Evolutionary conservation across 1,140 invertebrate genomes (phyloP), one percentile per base, ranked within the genome.

Genomic region (Drosophila truncata): DNA sequence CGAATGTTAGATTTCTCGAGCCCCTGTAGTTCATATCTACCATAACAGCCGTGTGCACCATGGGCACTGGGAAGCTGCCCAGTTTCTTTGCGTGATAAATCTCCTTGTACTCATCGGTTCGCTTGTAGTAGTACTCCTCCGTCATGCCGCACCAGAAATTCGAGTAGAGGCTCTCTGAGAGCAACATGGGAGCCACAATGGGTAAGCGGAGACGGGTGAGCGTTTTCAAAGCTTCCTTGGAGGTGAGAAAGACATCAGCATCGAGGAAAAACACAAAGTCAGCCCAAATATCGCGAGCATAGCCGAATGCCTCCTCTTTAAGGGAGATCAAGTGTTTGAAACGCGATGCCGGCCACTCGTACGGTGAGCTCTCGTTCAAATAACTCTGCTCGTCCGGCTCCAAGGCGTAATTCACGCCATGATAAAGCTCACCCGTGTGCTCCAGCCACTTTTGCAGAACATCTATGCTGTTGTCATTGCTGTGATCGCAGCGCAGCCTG

Each of bases 131-230:
- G 92, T 97, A 98, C 69, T 97, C 94, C 6, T 95, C 93, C 2
- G 96, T 95, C 97, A 99, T 98, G 13, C 96, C 98, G 82, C 97
- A 94, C 98, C 98, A 99, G 93, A 98, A 99, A 93, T 99, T 99
- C 18, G 98, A 98, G 93, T 99, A 99, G 31, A 97, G 93, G 20
- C 97, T 96, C 86, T 97, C 96, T 0, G 97, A 97, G 67, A 95
- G 94, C 8, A 99, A 93, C 95, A 99, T 96, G 16, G 98, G 98
- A 0, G 97, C 96, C 4, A 96, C 94, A 25, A 97, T 92, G 5
- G 94, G 93, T 14, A 95, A 78, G 33, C 95, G 93, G 74, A 96
- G 96, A 14, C 91, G 92, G 9, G 98, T 95, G 0, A 99, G 92
- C 41, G 94, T 77, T 44, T 94, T 94, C 1, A 99, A 90, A 2